A percentile compares a stretch with the other conserved stretches of the same genome.
These are phyloP conservation scores for Pristionchus entomophagus DNA, from an alignment of 2,888 invertebrate species.

Conservation along the genomic window DNA sequence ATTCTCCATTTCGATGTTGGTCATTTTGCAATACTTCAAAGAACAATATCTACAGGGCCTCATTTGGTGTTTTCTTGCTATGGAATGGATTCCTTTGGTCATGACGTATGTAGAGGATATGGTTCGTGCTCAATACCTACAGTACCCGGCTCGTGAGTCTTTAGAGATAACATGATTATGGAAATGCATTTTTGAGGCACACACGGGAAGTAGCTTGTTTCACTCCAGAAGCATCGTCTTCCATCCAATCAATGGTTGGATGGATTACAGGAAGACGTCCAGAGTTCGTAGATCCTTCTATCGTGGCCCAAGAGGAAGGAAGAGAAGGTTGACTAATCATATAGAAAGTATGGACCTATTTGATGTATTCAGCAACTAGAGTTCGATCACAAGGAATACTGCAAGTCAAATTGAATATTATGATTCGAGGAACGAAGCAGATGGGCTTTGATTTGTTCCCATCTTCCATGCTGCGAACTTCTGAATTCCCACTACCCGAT, in stretches of 20 bases:
- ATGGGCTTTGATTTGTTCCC: conserved; percentile 78
- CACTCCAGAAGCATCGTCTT: conserved; percentile 88
- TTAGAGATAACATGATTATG: neutral
- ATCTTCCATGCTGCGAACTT: conserved; percentile 51
- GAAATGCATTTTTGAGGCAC: conserved; percentile 62
- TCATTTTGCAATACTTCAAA: neutral
- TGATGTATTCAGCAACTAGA: conserved; percentile 81
- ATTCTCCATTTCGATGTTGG: conserved; percentile 92
- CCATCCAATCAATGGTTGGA: conserved; percentile 85
- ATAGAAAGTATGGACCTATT: neutral
- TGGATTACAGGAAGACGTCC: conserved; percentile 89
- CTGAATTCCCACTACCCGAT: conserved; percentile 62
- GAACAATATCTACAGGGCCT: conserved; percentile 85
- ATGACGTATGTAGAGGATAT: conserved; percentile 90
- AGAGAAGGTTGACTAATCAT: conserved; percentile 84
- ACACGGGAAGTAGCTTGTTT: conserved; percentile 81
- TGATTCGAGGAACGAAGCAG: conserved; percentile 49
- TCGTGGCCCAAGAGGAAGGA: conserved; percentile 89
- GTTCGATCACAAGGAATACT: conserved; percentile 87
- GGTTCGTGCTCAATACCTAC: conserved; percentile 88
- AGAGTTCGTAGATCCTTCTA: conserved; percentile 90
- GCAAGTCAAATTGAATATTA: conserved; percentile 1
- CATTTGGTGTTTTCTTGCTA: conserved; percentile 90
- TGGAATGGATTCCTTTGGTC: conserved; percentile 87
- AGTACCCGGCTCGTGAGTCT: conserved; percentile 80